Percentiles rank a stretch among this genome's conserved stretches.
These are phyloP conservation scores for Ellobius talpinus DNA, from an alignment of 2,113 vertebrate species.

Conservation along the genomic window DNA sequence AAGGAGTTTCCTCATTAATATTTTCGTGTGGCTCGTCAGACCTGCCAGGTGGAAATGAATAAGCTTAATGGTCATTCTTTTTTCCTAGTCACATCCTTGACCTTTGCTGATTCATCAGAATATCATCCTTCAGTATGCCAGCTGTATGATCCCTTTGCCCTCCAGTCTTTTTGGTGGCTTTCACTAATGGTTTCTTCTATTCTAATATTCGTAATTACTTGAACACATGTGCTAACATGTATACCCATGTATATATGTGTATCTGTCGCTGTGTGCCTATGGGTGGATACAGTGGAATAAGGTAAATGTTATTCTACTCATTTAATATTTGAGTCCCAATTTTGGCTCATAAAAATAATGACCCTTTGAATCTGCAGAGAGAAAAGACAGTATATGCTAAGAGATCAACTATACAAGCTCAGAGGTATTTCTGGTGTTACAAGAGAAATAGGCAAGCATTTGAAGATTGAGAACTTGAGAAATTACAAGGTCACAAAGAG, in stretches of 20 bases:
- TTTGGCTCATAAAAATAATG: conserved; percentile 11
- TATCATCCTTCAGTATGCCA: neutral
- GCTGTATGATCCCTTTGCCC: neutral
- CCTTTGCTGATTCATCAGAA: neutral
- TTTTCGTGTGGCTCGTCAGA: neutral
- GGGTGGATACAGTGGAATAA: neutral
- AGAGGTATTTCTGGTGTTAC: neutral
- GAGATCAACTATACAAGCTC: neutral
- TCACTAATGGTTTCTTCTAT: neutral
- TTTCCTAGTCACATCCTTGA: neutral
- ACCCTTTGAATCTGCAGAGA: neutral
- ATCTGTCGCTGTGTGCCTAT: neutral
- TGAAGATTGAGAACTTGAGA: neutral
- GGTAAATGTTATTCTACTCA: neutral
- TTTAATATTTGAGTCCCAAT: neutral
- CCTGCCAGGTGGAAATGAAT: neutral
- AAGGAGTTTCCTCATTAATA: neutral
- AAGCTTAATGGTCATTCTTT: neutral
- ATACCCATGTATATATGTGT: neutral
- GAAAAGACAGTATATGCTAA: neutral
- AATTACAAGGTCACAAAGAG: neutral
- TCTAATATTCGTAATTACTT: neutral
- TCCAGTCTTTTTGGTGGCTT: neutral
- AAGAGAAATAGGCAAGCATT: neutral
- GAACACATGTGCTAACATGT: neutral